Conservation (phyloP, 2,113 vertebrate genomes). For the Campylomormyrus tamandua region DNA sequence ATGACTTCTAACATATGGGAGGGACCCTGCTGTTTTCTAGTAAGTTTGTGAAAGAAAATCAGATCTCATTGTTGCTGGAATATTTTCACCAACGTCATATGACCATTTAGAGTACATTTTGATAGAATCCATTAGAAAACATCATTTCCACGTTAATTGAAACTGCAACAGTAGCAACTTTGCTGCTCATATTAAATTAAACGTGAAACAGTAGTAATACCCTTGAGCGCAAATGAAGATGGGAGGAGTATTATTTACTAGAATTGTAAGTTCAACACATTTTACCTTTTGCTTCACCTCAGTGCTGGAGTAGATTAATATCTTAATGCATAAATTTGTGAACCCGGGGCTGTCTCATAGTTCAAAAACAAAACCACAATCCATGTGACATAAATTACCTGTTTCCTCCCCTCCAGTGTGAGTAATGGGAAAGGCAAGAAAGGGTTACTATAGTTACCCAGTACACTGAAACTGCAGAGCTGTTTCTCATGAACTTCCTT, state of each 20-base stretch:
- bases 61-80: background rate
- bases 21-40: background rate
- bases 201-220: background rate
- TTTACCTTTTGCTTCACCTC: background rate
- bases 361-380: background rate
- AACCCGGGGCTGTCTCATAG: background rate
- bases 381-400: background rate
- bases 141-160: background rate
- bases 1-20: background rate
- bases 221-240: background rate
- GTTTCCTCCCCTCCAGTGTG: background rate
- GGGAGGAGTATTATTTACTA: background rate
- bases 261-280: background rate
- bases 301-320: background rate
- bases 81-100: background rate
- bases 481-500: background rate
- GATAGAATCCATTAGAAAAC: background rate
- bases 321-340: background rate
- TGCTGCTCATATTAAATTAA: conserved; percentile 5
- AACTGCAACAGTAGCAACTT: background rate
- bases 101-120: background rate
- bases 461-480: background rate
- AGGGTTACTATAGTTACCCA: background rate
- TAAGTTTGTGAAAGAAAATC: background rate
- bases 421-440: background rate